Conservation (phyloP, 2,888 invertebrate genomes). For the Drosophila atripex region DNA sequence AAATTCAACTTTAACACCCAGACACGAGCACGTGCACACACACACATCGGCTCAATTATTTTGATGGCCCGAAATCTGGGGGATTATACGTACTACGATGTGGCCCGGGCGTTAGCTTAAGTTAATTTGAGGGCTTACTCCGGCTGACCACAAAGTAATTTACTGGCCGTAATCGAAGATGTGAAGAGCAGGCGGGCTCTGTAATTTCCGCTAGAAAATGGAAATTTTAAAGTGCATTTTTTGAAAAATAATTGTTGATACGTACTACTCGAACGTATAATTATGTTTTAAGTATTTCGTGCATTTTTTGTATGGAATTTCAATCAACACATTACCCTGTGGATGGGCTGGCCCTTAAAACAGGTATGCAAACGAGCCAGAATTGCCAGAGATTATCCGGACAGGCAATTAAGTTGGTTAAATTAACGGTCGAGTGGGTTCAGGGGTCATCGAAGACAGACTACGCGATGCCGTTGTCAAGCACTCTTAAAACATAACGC, state of each 20-base stretch:
- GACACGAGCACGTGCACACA: conserved; percentile 5
- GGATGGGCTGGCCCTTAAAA: not conserved
- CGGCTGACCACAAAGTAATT: conserved; percentile 40
- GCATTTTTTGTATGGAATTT: conserved; percentile 39
- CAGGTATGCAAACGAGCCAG: conserved; percentile 37
- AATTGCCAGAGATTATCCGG: conserved; percentile 22
- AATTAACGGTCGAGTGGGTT: conserved; percentile 51
- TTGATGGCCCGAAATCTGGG: conserved; percentile 49
- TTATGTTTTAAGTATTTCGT: not conserved
- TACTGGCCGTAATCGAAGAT: conserved; percentile 12
- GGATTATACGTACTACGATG: conserved; percentile 29
- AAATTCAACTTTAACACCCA: conserved; percentile 49
- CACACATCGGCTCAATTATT: conserved; percentile 50
- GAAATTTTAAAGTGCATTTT: conserved; percentile 8
- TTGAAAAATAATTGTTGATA: conserved; percentile 1
- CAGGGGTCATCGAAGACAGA: conserved; percentile 8
- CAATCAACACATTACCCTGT: conserved; percentile 29
- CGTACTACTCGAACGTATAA: not conserved
- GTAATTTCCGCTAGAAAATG: conserved; percentile 38
- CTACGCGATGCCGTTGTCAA: not conserved
- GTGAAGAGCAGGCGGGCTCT: not conserved
- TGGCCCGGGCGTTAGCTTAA: conserved; percentile 18
- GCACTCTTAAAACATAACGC: not conserved
- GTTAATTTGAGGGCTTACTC: conserved; percentile 32
- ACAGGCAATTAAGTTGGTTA: conserved; percentile 50